Conservation (phyloP, 2,113 vertebrate genomes). For the Pungitius pungitius region DNA sequence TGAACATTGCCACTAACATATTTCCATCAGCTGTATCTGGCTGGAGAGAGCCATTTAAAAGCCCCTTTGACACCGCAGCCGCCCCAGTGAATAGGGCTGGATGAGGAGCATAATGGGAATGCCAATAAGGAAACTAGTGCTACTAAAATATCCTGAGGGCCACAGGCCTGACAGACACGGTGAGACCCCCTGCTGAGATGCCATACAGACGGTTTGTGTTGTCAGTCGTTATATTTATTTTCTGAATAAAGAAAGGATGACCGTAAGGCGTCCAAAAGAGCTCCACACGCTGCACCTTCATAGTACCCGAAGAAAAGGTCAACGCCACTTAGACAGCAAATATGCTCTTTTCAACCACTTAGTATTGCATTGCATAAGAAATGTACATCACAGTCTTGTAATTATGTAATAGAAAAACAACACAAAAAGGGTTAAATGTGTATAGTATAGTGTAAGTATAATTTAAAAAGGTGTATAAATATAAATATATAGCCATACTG, state of each 20-base stretch:
- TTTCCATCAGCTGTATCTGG: conserved; percentile 61
- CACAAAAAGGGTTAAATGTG: no score
- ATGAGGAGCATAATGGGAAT: conserved; percentile 64
- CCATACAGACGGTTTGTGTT: background rate
- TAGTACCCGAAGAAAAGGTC: background rate
- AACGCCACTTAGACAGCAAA: background rate
- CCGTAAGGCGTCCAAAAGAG: background rate
- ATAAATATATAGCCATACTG: no score
- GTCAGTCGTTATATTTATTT: background rate
- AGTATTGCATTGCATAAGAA: background rate
- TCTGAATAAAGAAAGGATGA: background rate
- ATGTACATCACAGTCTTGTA: background rate
- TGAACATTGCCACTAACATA: conserved; percentile 63
- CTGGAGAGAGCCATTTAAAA: conserved; percentile 60
- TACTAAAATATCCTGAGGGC: conserved; percentile 38
- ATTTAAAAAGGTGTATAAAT: no score
- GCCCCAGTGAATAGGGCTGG: conserved; percentile 51
- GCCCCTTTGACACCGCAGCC: conserved; percentile 55
- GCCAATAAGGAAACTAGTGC: conserved; percentile 57
- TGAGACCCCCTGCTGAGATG: conserved; percentile 10
- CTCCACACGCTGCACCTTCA: background rate
- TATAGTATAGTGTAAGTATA: no score
- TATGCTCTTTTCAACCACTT: background rate
- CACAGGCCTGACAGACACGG: background rate
- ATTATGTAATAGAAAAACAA: background rate